These are phyloP conservation scores for Neotoxoptera formosana DNA, from an alignment of 1,140 invertebrate genomes.

Conservation along the genomic window DNA sequence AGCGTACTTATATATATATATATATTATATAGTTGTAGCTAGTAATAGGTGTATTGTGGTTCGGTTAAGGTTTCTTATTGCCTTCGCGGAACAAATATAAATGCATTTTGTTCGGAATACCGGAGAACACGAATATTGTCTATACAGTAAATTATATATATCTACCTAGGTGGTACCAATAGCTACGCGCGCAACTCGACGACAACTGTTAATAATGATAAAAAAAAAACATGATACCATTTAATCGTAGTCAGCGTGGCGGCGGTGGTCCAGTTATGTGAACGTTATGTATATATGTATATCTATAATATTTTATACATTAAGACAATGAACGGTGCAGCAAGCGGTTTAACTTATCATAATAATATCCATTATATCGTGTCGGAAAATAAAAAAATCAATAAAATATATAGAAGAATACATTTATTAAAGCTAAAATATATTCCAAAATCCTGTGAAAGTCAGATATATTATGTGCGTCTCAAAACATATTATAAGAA, in stretches of 20 bases:
- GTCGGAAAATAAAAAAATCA: not conserved
- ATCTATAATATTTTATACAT: not conserved
- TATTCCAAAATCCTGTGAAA: not conserved
- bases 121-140: not conserved
- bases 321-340: not conserved
- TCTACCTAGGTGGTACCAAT: not conserved
- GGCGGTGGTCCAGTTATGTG: not conserved
- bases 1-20: not conserved
- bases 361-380: not conserved
- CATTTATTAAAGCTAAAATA: not conserved
- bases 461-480: not conserved
- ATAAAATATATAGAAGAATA: not conserved
- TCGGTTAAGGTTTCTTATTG: not conserved
- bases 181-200: not conserved
- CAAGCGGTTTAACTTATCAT: not conserved
- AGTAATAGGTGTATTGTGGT: constrained; percentile 1
- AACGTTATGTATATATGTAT: not conserved
- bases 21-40: not conserved
- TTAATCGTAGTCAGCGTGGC: not conserved
- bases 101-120: not conserved
- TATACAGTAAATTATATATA: not conserved
- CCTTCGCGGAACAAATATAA: constrained; percentile 10
- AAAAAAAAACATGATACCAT: not conserved
- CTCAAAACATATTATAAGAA: not conserved
- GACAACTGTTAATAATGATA: not conserved